Conservation (phyloP, 2,113 vertebrate species). For the Eidolon helvum region DNA sequence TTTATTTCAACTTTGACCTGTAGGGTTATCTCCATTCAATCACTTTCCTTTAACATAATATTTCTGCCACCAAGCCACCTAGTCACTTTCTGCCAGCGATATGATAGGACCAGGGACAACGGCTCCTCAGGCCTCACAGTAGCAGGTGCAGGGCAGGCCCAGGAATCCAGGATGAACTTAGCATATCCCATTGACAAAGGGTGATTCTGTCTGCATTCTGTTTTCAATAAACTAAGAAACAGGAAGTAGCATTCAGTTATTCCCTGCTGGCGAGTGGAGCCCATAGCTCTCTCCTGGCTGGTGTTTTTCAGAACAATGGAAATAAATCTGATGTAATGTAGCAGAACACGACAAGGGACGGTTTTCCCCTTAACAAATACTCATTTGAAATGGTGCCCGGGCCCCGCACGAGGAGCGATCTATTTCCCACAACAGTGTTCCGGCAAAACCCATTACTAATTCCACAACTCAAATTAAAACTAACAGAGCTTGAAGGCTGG, state of each 20-base stretch:
- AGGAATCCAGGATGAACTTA: neutral
- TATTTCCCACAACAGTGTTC: conserved; percentile 84
- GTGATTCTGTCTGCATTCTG: neutral
- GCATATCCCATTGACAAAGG: neutral
- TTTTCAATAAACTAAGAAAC: conserved; percentile 41
- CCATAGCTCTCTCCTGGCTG: conserved; percentile 73
- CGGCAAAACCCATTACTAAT: conserved; percentile 88
- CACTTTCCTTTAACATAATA: neutral
- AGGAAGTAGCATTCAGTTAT: neutral
- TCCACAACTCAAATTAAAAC: conserved; percentile 88
- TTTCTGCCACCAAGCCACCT: neutral
- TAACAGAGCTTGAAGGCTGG: conserved; percentile 88
- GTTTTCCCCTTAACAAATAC: conserved; percentile 85
- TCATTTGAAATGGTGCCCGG: conserved; percentile 84
- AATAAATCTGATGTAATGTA: conserved; percentile 87
- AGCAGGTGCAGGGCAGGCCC: neutral
- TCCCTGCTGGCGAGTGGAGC: conserved; percentile 48
- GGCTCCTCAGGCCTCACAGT: neutral
- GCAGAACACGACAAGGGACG: conserved; percentile 84
- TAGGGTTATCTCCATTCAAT: neutral
- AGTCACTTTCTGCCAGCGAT: neutral
- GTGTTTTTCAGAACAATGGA: conserved; percentile 82
- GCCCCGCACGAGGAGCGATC: conserved; percentile 80
- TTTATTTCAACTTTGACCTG: neutral
- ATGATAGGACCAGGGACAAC: neutral